These are phyloP conservation scores for Scaptomyza cyrtandrae DNA, from an alignment of 2,888 invertebrate species.

Conservation along the genomic window DNA sequence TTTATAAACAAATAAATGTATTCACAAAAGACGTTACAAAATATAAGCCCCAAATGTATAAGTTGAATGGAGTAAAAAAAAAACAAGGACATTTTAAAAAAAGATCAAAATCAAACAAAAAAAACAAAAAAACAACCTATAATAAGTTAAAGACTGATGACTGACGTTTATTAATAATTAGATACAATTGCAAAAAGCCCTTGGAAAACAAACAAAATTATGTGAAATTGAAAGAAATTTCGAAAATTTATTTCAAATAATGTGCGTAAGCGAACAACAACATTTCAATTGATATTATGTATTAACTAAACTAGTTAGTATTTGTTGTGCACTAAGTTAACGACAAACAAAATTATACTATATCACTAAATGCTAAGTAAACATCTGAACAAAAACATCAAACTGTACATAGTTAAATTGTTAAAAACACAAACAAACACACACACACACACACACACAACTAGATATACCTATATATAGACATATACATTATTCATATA, in stretches of 20 bases:
- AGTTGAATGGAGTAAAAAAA: conserved; percentile 20
- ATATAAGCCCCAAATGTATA: conserved; percentile 22
- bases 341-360: conserved; percentile 27
- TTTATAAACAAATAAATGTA: conserved; percentile 17
- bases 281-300: conserved; percentile 56
- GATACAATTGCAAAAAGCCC: conserved; percentile 48
- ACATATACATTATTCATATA: conserved; percentile 1
- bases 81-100: not conserved
- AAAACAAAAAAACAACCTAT: conserved; percentile 43
- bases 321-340: conserved; percentile 52
- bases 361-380: conserved; percentile 74
- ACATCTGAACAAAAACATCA: conserved; percentile 24
- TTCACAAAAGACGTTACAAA: conserved; percentile 62
- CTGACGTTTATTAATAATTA: conserved; percentile 81
- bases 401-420: conserved; percentile 64
- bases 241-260: conserved; percentile 55
- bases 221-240: conserved; percentile 48
- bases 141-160: conserved; percentile 83
- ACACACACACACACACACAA: not conserved
- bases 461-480: conserved; percentile 1
- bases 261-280: conserved; percentile 31
- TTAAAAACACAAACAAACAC: conserved; percentile 24
- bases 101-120: not conserved
- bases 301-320: conserved; percentile 42
- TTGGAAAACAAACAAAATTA: conserved; percentile 26